Percentiles rank a stretch among this genome's conserved stretches.
Conservation (phyloP, 2,888 invertebrate species). For the Erebia ligea region DNA sequence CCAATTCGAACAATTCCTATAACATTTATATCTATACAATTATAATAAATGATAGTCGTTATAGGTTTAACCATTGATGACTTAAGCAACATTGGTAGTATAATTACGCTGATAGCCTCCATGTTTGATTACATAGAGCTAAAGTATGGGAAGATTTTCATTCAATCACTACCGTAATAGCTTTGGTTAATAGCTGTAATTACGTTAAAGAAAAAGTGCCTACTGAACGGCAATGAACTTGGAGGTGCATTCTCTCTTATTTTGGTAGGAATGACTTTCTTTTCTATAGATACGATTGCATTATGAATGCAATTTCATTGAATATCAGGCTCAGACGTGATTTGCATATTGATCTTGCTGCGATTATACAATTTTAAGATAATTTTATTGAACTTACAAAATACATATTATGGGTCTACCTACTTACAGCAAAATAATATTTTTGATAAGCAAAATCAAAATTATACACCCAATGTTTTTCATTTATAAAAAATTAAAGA, state of each 20-base stretch:
- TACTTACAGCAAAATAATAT: no score
- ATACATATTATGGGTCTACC: no score
- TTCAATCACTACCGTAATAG: conserved; percentile 17
- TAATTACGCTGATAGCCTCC: conserved; percentile 12
- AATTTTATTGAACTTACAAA: background rate
- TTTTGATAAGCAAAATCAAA: no score
- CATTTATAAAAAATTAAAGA: no score
- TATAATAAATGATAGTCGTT: background rate
- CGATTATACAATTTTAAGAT: background rate
- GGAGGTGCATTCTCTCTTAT: conserved; percentile 21
- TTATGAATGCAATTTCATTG: conserved; percentile 8
- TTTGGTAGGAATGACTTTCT: conserved; percentile 22
- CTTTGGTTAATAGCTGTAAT: conserved; percentile 22
- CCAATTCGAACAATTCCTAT: background rate
- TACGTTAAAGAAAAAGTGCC: conserved; percentile 20
- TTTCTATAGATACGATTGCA: conserved; percentile 3
- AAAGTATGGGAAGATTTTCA: conserved; percentile 24
- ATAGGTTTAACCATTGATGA: background rate
- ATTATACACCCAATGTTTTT: no score
- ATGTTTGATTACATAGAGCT: conserved; percentile 18
- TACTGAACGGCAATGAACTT: conserved; percentile 26
- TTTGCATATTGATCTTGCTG: conserved; percentile 4
- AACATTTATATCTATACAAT: background rate
- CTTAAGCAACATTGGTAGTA: conserved; percentile 9
- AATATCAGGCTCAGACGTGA: background rate